Evolutionary conservation across 2,888 invertebrate genomes (phyloP).

Genomic region (Leptarthrus brevirostris): DNA sequence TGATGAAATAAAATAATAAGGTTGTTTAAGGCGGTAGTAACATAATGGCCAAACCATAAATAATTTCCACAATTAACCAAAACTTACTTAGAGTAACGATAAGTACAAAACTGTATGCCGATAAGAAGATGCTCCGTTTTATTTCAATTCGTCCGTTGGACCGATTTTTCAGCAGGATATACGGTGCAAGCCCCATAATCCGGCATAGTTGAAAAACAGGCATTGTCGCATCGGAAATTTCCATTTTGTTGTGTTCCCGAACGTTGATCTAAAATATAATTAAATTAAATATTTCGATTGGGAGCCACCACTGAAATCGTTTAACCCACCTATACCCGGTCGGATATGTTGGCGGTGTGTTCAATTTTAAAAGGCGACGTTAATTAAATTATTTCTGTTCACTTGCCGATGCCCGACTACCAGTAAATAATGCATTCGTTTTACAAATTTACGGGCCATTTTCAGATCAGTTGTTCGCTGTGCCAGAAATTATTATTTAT

Average conservation of each 20-base stretch:
- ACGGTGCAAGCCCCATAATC: conserved; percentile 63
- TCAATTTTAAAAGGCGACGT: conserved; percentile 14
- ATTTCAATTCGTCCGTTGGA: conserved; percentile 60
- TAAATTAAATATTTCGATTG: background rate
- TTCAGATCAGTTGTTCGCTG: background rate
- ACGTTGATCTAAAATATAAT: background rate
- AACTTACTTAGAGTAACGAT: conserved; percentile 61
- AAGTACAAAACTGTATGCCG: conserved; percentile 61
- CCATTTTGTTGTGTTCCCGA: conserved; percentile 58
- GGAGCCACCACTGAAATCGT: background rate
- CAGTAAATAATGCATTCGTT: conserved; percentile 5
- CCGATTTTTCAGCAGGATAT: conserved; percentile 59
- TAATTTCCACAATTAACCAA: too few species aligned
- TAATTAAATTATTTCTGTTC: conserved; percentile 24
- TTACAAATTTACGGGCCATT: background rate
- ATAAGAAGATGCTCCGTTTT: conserved; percentile 61
- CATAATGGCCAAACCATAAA: too few species aligned
- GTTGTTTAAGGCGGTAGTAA: too few species aligned
- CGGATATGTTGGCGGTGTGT: background rate
- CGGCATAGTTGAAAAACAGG: conserved; percentile 64
- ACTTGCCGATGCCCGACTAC: background rate
- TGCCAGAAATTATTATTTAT: conserved; percentile 9
- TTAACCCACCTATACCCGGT: background rate
- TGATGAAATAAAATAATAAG: too few species aligned
- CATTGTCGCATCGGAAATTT: conserved; percentile 62